Conservation (phyloP, 2,888 invertebrate species). For the Hoplodrina ambigua region DNA sequence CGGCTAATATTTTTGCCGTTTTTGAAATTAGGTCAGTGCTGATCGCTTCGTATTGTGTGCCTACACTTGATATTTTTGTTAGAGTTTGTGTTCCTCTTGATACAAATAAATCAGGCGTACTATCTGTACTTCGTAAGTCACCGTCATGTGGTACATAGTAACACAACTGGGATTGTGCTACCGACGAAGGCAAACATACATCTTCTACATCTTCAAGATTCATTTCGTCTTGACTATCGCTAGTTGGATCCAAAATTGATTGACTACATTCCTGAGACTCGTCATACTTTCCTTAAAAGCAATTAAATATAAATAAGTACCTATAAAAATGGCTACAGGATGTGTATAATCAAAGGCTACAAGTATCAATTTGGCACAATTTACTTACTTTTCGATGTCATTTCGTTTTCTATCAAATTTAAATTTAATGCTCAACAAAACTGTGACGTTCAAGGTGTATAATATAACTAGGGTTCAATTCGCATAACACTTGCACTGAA, state of each 20-base stretch:
- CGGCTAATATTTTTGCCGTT: slow-evolving; percentile 38
- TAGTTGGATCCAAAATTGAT: slow-evolving; percentile 38
- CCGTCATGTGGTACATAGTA: slow-evolving; percentile 40
- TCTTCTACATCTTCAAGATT: slow-evolving; percentile 40
- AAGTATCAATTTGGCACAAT: slow-evolving; percentile 38
- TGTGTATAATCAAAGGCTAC: slow-evolving; percentile 39
- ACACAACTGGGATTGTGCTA: slow-evolving; percentile 37
- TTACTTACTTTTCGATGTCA: slow-evolving; percentile 40
- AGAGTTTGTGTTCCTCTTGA: slow-evolving; percentile 40
- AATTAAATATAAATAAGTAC: slow-evolving; percentile 34
- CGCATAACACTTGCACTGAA: slow-evolving; percentile 38
- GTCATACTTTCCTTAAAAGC: slow-evolving; percentile 40
- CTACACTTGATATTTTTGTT: slow-evolving; percentile 42
- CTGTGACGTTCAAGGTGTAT: slow-evolving; percentile 38
- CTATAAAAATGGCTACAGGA: slow-evolving; percentile 37
- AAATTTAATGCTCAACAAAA: slow-evolving; percentile 39
- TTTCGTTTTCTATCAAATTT: slow-evolving; percentile 39
- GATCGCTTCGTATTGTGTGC: slow-evolving; percentile 39
- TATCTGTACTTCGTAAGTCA: slow-evolving; percentile 40
- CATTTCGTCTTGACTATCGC: slow-evolving; percentile 38
- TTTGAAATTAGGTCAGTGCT: slow-evolving; percentile 39
- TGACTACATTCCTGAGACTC: slow-evolving; percentile 39
- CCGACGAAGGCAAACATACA: slow-evolving; percentile 39
- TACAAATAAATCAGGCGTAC: slow-evolving; percentile 38
- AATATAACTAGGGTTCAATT: slow-evolving; percentile 35